Evolutionary conservation across 92 coral and sea anemone species (phyloP), one percentile per base, ranked within the genome.

Genomic region (Nematostella vectensis): DNA sequence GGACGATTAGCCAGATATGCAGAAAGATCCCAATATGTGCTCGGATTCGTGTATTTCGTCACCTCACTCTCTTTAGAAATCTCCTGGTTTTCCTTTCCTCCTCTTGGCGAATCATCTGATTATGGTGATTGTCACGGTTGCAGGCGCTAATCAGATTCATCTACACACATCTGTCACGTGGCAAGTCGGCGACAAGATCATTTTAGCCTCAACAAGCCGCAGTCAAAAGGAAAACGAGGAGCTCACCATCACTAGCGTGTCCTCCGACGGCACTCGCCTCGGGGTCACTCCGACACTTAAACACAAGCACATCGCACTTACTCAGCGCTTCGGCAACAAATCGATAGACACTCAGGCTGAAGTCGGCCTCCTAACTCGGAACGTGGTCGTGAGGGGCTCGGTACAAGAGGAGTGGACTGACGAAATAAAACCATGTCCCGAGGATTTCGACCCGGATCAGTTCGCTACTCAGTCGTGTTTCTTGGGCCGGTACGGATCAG

Each of bases 361-460:
- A 55, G 96, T 88, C 4, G 96, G 96, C 8, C 79, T 88, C 21
- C 91, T 88, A 8, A 88, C 96, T 54, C 88, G 96, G 47, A 88
- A 88, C 56, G 96, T 88, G 27, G 88, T 88, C 50, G 86, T 88
- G 11, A 83, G 83, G 58, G 96, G 94, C 3, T 88, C 96, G 50
- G 74, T 67, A 28, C 77, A 88, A 36, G 81, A 79, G 36, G 84
- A 74, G 27, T 79, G 88, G 88, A 30, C 77, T 31, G 82, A 78
- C 21, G 51, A 25, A 13, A 70, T 83, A 44, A 57, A 58, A 43
- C 57, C 68, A 50, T 88, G 96, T 31, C 84, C 88, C 25, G 62
- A 70, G 4, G 84, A 67, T 16, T 88, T 88, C 33, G 79, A 83
- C 25, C 96, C 96, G 9, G 96, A 81, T 44, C 83, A 83, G 51